phyloP scores from a whole-genome alignment of 2,888 invertebrate genomes.

The Folsomia manolachei region DNA sequence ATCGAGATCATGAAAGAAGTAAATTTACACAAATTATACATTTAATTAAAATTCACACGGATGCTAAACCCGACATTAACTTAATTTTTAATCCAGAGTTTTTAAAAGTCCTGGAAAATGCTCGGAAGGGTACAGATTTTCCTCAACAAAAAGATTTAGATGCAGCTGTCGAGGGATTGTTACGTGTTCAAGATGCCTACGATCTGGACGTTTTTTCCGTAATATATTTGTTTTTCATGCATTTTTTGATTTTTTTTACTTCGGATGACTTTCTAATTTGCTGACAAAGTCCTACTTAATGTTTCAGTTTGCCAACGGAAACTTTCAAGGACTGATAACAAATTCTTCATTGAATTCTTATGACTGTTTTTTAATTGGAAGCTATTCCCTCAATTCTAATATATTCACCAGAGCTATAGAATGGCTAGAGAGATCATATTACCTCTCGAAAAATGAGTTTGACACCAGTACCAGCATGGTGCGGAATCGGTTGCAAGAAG shows the following conservation, averaged over 20 bases:
- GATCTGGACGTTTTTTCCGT: constrained; percentile 48
- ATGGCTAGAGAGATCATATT: constrained; percentile 54
- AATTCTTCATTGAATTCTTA: constrained; percentile 51
- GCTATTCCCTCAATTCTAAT: constrained; percentile 53
- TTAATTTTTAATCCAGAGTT: constrained; percentile 32
- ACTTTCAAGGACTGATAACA: constrained; percentile 37
- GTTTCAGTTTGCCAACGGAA: constrained; percentile 45
- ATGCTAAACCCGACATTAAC: background rate
- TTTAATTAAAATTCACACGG: background rate
- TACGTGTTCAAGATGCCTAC: constrained; percentile 52
- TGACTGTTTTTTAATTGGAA: constrained; percentile 54
- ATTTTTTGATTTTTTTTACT: background rate
- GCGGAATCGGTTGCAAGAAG: constrained; percentile 18
- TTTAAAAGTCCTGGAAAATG: constrained; percentile 42
- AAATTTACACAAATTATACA: constrained; percentile 4
- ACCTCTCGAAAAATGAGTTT: constrained; percentile 50
- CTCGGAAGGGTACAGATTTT: constrained; percentile 37
- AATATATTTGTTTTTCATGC: background rate
- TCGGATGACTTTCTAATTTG: background rate
- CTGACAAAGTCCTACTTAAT: background rate
- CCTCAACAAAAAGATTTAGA: constrained; percentile 52
- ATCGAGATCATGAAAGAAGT: constrained; percentile 47
- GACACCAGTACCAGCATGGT: constrained; percentile 50
- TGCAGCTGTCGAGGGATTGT: constrained; percentile 52
- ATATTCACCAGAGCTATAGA: constrained; percentile 53